Percentiles rank a stretch among this genome's conserved stretches.
These are phyloP conservation scores for Halcyon malimbica DNA, from an alignment of 2,113 vertebrate genomes.

Conservation along the genomic window DNA sequence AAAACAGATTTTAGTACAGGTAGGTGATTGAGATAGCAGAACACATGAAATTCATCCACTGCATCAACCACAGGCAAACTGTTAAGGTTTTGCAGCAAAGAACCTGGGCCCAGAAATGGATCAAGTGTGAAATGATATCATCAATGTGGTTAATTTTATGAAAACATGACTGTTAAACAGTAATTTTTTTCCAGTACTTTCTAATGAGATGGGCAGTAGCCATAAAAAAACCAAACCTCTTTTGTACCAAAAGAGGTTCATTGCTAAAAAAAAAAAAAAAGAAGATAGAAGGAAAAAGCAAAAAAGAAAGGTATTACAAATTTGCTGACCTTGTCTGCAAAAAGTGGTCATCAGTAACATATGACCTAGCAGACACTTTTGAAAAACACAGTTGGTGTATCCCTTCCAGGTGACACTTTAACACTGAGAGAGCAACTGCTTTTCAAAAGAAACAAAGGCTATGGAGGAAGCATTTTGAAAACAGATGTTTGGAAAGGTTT, in stretches of 20 bases:
- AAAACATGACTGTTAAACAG: neutral
- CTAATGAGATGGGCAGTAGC: neutral
- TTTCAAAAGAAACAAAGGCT: neutral
- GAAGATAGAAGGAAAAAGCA: neutral
- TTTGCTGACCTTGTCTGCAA: neutral
- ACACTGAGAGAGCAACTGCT: neutral
- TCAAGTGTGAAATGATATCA: neutral
- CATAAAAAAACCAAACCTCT: neutral
- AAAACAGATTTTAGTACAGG: neutral
- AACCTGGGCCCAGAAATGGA: neutral
- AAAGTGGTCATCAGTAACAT: neutral
- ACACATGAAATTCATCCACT: neutral
- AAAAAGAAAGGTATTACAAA: neutral
- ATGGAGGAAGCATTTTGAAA: neutral
- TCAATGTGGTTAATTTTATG: neutral
- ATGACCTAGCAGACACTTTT: neutral
- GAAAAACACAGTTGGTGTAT: neutral
- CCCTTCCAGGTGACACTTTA: neutral
- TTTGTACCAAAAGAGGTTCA: neutral
- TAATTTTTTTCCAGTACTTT: neutral
- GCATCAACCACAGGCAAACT: neutral
- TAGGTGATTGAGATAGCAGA: fast-evolving
- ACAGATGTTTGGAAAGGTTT: neutral
- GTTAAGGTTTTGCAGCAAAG: neutral
- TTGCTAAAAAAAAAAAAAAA: neutral